These are phyloP conservation scores for Cydia splendana DNA, from an alignment of 1,140 invertebrate species.

Conservation along the genomic window DNA sequence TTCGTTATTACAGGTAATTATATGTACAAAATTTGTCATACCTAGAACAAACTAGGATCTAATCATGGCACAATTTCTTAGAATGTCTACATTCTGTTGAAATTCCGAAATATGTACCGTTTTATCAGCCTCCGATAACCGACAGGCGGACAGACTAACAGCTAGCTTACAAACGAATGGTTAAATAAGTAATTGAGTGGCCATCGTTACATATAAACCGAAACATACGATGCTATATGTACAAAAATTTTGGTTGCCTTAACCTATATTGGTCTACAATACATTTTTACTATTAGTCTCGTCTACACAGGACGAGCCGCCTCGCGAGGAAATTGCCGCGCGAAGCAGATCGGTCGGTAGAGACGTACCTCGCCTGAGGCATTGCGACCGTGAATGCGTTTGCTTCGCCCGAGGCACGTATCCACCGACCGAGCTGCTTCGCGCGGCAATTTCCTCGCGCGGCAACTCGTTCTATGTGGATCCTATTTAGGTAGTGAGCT, in stretches of 20 bases:
- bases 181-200: slow-evolving; percentile 32
- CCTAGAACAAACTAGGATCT: slow-evolving; percentile 55
- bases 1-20: slow-evolving; percentile 62
- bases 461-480: no score
- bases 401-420: no score
- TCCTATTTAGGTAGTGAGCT: slow-evolving; percentile 12
- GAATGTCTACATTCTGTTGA: slow-evolving; percentile 56
- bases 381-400: no score
- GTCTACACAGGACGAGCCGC: no score
- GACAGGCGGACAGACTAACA: neutral
- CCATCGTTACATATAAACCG: slow-evolving; percentile 1
- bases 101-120: slow-evolving; percentile 66
- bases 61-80: slow-evolving; percentile 74
- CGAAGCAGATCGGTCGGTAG: no score
- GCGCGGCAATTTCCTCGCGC: no score
- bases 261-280: slow-evolving; percentile 31
- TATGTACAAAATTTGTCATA: slow-evolving; percentile 70
- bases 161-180: slow-evolving; percentile 8
- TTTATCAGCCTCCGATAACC: slow-evolving; percentile 17
- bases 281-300: neutral
- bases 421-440: no score
- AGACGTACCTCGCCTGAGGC: no score
- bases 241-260: slow-evolving; percentile 24
- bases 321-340: no score
- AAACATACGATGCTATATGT: slow-evolving; percentile 21